phyloP scores from a whole-genome alignment of 2,113 vertebrate genomes.

The Callorhinus ursinus region DNA sequence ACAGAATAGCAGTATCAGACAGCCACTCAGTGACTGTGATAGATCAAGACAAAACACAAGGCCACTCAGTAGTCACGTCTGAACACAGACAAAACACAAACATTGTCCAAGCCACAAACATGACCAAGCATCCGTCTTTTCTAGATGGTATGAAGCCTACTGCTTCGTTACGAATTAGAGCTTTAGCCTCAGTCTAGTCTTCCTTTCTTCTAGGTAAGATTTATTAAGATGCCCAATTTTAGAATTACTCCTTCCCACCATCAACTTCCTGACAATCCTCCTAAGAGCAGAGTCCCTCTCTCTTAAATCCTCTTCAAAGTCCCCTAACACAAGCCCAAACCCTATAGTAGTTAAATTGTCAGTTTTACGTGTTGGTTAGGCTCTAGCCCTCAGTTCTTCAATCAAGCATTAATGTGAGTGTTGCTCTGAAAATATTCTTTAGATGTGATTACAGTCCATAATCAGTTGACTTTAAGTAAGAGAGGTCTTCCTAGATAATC shows the following conservation, averaged over 20 bases:
- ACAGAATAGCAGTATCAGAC: neutral
- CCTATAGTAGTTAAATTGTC: neutral
- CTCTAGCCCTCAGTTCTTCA: neutral
- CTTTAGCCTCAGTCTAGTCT: neutral
- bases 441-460: neutral
- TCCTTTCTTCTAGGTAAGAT: neutral
- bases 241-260: accelerated
- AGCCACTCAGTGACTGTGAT: neutral
- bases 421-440: neutral
- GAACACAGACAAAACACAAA: neutral
- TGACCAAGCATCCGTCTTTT: accelerated
- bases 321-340: neutral
- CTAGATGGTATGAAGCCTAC: neutral
- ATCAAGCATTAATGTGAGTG: neutral
- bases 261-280: neutral
- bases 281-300: neutral
- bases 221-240: neutral
- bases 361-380: neutral
- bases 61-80: neutral
- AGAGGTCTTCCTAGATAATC: neutral
- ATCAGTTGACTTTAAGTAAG: neutral
- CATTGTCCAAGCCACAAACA: neutral
- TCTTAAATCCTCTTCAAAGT: neutral
- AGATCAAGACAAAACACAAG: neutral
- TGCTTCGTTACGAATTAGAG: neutral